These are phyloP conservation scores for Ptychochromis oligacanthus DNA, from an alignment of 2,113 vertebrate species.

Conservation along the genomic window DNA sequence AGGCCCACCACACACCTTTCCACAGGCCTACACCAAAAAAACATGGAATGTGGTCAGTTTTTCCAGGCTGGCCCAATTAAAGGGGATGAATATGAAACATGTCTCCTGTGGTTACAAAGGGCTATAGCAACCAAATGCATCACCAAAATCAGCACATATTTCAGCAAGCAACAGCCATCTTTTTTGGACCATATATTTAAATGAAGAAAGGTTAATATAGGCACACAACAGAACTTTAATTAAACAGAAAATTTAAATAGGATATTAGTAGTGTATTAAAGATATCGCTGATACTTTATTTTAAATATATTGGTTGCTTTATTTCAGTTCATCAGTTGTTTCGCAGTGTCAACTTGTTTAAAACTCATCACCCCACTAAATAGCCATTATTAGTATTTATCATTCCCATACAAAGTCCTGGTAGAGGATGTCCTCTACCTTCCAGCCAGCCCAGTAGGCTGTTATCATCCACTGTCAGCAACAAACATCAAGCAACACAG, in stretches of 20 bases:
- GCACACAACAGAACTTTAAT: neutral
- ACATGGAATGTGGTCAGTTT: slow-evolving; percentile 69
- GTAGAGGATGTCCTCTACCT: too few species aligned
- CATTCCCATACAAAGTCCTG: too few species aligned
- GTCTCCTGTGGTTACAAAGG: slow-evolving; percentile 65
- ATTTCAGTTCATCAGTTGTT: neutral
- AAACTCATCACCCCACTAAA: too few species aligned
- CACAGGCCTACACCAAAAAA: slow-evolving; percentile 58
- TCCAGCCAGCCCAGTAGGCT: too few species aligned
- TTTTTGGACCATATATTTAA: slow-evolving; percentile 30
- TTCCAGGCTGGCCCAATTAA: slow-evolving; percentile 78
- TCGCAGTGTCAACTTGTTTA: too few species aligned
- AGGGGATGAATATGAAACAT: slow-evolving; percentile 66
- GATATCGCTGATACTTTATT: neutral
- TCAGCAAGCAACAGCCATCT: slow-evolving; percentile 55
- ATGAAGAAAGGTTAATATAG: neutral
- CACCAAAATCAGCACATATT: slow-evolving; percentile 62
- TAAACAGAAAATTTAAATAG: neutral
- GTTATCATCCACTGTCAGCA: too few species aligned
- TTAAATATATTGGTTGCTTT: neutral
- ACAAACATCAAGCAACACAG: too few species aligned
- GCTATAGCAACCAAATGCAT: slow-evolving; percentile 57
- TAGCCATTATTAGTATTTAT: too few species aligned
- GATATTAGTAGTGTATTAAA: neutral
- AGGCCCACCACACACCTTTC: slow-evolving; percentile 71